These are phyloP conservation scores for Ursus arctos DNA, from an alignment of 2,113 vertebrate species.

Conservation along the genomic window DNA sequence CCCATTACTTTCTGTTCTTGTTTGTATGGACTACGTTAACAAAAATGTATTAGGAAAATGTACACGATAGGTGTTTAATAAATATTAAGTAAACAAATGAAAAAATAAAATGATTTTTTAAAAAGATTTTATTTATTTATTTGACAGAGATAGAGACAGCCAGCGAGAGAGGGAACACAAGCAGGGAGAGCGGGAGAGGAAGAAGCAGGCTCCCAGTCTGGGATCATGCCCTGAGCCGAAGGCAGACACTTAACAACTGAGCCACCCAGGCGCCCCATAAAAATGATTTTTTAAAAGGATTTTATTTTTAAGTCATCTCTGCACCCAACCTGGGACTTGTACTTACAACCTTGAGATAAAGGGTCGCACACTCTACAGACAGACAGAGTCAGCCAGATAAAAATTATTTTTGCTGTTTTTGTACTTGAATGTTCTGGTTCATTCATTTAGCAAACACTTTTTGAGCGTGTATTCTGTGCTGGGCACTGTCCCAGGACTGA, in stretches of 20 bases:
- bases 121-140: neutral
- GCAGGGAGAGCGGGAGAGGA: no score
- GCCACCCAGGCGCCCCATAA: neutral
- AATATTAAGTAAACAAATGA: neutral
- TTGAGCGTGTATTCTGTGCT: neutral
- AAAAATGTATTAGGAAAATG: neutral
- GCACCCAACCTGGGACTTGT: neutral
- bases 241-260: no score
- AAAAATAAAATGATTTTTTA: neutral
- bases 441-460: neutral
- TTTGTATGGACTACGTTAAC: neutral
- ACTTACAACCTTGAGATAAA: neutral
- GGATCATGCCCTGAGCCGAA: no score
- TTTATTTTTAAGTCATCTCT: neutral
- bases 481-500: neutral
- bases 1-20: neutral
- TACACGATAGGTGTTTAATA: neutral
- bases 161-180: no score
- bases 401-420: neutral
- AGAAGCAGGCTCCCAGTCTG: no score
- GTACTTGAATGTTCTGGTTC: neutral
- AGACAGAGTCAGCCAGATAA: neutral
- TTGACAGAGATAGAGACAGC: no score
- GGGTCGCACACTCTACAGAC: neutral
- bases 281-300: neutral